phyloP scores from a whole-genome alignment of 2,888 invertebrate species.

The Diplazon laetatorius region DNA sequence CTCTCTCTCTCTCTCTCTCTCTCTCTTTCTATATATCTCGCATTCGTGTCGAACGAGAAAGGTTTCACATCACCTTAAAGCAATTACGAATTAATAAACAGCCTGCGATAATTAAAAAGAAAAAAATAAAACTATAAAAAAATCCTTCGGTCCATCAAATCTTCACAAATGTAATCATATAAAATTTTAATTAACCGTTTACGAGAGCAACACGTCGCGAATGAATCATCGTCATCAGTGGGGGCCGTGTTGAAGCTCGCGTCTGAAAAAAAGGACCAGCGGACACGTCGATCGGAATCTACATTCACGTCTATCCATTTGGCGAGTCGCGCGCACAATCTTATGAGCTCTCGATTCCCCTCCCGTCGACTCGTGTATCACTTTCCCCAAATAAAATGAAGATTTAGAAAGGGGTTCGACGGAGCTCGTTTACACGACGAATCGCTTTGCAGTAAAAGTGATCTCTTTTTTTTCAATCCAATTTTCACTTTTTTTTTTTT shows the following conservation, averaged over 20 bases:
- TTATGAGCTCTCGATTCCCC: constrained; percentile 45
- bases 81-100: too few species aligned
- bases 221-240: background rate
- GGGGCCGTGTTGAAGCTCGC: constrained; percentile 3
- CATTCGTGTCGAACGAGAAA: too few species aligned
- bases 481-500: constrained; percentile 44
- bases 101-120: too few species aligned
- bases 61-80: too few species aligned
- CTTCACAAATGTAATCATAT: too few species aligned
- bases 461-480: constrained; percentile 68
- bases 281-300: constrained; percentile 45
- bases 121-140: too few species aligned
- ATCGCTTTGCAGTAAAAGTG: constrained; percentile 78
- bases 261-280: constrained; percentile 21
- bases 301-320: constrained; percentile 57
- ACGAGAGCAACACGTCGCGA: too few species aligned
- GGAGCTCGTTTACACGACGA: constrained; percentile 56
- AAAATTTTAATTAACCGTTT: background rate
- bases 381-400: constrained; percentile 80
- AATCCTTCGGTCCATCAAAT: too few species aligned
- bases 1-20: too few species aligned
- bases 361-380: constrained; percentile 50
- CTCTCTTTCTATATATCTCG: too few species aligned
- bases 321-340: constrained; percentile 15
- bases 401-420: constrained; percentile 79